Base-by-base conservation (phyloP, 2,888 invertebrate species). In the Cheilosia variabilis region DNA sequence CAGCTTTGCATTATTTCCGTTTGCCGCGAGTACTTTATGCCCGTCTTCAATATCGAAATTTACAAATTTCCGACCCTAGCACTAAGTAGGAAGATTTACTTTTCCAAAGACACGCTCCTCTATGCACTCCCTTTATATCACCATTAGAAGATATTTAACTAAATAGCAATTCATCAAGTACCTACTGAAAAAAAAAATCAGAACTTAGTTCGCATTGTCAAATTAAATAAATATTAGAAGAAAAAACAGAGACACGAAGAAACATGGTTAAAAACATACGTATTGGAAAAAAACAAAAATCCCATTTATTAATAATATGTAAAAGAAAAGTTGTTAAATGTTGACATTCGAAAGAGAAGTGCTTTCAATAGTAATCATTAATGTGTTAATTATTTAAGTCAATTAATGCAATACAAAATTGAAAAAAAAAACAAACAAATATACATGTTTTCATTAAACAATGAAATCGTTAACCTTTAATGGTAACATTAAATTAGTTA, bases 311-410 rank as follows among this genome's bases (percentile, higher is more conserved):
- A 17, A 43, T 41, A 45, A 34, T 47, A 50, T 45, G 45, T 47
- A 60, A 53, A 72, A 47, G 34, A 15, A 55, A 58, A 63, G 50
- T 78, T 68, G 69, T 65, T 80, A 66, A 65, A 71, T 69, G 60
- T 84, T 71, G 75, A 80, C 58, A 24, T 15, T 60, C 72, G 60
- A 79, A 57, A 69, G 41, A 55, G 24, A 55, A 60, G 34, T 55
- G 24, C 53, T 52, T 57, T 69, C 53, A 66, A 65, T 55, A 52
- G 43, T 34, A 60, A 55, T 19, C 65, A 65, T 79, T 52, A 79
- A 79, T 73, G 69, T 80, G 80, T 84, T 80, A 84, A 84, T 80
- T 84, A 80, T 84, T 80, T 37, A 69, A 65, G 83, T 84, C 83
- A 84, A 84, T 84, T 84, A 84, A 73, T 45, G 68, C 68, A 37